phyloP scores from a whole-genome alignment of 2,797 vertebrate genomes.

The Cossypha niveicapilla region DNA sequence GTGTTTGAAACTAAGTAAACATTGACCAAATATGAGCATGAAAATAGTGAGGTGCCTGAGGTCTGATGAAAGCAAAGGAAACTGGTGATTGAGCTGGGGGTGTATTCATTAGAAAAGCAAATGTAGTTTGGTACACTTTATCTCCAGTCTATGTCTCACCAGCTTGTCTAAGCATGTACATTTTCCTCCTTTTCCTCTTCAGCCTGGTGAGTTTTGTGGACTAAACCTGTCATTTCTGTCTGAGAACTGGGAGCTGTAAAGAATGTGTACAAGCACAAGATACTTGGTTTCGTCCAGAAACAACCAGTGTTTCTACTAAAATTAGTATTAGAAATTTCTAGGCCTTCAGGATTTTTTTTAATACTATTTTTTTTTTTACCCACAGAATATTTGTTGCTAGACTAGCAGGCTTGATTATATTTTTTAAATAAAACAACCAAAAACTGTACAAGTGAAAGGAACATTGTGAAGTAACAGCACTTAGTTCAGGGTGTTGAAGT shows the following conservation, averaged over 20 bases:
- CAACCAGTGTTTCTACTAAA: not conserved
- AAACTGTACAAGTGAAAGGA: not conserved
- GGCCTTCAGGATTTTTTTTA: not conserved
- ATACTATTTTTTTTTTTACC: not conserved
- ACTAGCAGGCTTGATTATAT: not conserved
- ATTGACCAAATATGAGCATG: constrained; percentile 52
- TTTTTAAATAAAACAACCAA: not conserved
- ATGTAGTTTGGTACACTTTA: not conserved
- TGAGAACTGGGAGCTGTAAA: not conserved
- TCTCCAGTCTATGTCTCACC: not conserved
- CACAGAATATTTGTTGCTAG: not conserved
- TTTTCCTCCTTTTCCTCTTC: not conserved
- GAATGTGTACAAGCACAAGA: not conserved
- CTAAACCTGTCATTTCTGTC: not conserved
- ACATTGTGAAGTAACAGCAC: not conserved
- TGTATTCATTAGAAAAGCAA: not conserved
- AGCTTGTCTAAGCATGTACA: not conserved
- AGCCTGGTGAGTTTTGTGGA: not conserved
- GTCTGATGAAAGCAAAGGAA: not conserved
- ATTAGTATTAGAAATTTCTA: not conserved
- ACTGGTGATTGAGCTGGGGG: not conserved
- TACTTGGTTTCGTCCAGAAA: not conserved
- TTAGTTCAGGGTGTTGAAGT: not conserved
- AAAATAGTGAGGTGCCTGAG: constrained; percentile 28
- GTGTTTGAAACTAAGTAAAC: constrained; percentile 33